phyloP scores from a whole-genome alignment of 2,113 vertebrate species.

The Aspidoscelis tigris region DNA sequence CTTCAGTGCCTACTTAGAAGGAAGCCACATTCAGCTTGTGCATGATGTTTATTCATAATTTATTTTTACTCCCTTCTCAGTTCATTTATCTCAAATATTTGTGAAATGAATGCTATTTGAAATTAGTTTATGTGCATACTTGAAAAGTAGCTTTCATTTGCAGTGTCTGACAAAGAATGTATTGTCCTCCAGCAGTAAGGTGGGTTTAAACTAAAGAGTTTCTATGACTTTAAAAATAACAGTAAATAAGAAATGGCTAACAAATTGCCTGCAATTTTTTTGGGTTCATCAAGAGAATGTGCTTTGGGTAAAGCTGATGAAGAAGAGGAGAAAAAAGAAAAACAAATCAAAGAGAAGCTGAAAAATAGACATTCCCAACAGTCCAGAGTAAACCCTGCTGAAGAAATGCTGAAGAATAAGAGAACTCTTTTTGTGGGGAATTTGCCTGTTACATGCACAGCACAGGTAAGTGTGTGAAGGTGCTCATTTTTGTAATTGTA shows the following conservation, averaged over 20 bases:
- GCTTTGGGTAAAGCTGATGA: constrained; percentile 82
- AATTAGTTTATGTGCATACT: not conserved
- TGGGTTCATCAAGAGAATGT: constrained; percentile 77
- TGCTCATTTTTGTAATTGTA: no score
- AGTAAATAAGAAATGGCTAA: rapidly evolving
- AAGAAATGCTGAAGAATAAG: constrained; percentile 77
- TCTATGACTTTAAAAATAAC: not conserved
- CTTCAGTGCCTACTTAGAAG: not conserved
- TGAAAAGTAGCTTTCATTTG: not conserved
- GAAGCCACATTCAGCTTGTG: not conserved
- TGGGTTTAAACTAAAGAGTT: constrained; percentile 5
- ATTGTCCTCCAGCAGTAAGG: not conserved
- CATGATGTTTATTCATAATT: not conserved
- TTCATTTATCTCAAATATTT: not conserved
- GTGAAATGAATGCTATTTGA: not conserved
- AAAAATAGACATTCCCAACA: constrained; percentile 62
- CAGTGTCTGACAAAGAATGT: not conserved
- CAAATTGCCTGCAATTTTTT: not conserved
- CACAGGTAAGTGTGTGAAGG: constrained; percentile 76
- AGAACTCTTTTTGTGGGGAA: constrained; percentile 94
- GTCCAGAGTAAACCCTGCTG: constrained; percentile 52
- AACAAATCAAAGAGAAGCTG: constrained; percentile 57
- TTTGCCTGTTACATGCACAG: constrained; percentile 82
- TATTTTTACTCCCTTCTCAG: not conserved
- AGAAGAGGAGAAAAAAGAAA: constrained; percentile 68